phyloP scores from a whole-genome alignment of 2,888 invertebrate species.

The Rhagonycha fulva region DNA sequence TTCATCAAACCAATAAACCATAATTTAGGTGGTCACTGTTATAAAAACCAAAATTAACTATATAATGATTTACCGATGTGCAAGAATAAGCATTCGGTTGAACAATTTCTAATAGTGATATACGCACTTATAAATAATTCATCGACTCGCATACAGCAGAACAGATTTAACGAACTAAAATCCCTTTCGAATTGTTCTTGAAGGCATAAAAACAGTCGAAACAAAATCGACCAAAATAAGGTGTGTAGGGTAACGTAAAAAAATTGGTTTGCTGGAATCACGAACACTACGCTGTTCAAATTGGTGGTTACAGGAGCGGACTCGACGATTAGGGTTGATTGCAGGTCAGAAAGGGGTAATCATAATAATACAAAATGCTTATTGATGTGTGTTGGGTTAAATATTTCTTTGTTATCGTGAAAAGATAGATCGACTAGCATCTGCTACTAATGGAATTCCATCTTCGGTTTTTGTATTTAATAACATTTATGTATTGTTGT shows the following conservation, averaged over 20 bases:
- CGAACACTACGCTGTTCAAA: background rate
- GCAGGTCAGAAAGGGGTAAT: background rate
- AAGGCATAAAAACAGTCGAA: background rate
- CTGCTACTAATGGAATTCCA: background rate
- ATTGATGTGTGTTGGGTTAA: background rate
- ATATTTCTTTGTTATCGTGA: background rate
- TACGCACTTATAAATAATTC: conserved; percentile 2
- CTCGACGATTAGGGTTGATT: background rate
- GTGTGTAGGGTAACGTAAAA: background rate
- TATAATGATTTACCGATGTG: background rate
- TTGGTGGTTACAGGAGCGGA: background rate
- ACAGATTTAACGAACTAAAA: background rate
- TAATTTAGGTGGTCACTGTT: background rate
- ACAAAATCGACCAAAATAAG: background rate
- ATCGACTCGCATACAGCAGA: background rate
- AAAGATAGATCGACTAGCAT: background rate
- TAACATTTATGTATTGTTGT: no score
- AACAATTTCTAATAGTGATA: conserved; percentile 1
- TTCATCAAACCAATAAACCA: background rate
- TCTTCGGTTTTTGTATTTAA: background rate
- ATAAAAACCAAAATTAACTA: background rate
- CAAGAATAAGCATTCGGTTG: background rate
- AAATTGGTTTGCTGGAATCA: background rate
- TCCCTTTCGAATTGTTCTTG: background rate
- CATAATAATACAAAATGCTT: background rate